phyloP scores from a whole-genome alignment of 2,888 invertebrate genomes.

The Eubasilissa splendida region DNA sequence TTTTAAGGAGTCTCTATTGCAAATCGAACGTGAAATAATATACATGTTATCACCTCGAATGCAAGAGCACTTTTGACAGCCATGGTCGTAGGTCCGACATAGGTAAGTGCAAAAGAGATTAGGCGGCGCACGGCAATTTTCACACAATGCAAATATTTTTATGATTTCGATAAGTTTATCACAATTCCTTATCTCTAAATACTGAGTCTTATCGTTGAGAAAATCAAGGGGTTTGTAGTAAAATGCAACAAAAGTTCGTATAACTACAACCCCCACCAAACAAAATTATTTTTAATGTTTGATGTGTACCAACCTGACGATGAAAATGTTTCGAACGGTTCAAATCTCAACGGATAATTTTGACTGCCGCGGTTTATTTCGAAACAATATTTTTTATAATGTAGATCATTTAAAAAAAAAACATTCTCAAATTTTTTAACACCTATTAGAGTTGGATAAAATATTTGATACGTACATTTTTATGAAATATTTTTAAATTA shows the following conservation, averaged over 20 bases:
- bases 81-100: slow-evolving; percentile 29
- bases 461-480: too few relatives aligned
- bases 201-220: not conserved
- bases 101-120: slow-evolving; percentile 12
- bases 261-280: slow-evolving; percentile 25
- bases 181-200: not conserved
- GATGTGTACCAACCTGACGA: slow-evolving; percentile 25
- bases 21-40: slow-evolving; percentile 27
- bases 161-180: slow-evolving; percentile 16
- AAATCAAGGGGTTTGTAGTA: slow-evolving; percentile 10
- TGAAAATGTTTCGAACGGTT: slow-evolving; percentile 4
- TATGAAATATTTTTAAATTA: too few relatives aligned
- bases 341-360: slow-evolving; percentile 30
- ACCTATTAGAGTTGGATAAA: too few relatives aligned
- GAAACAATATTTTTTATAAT: too few relatives aligned
- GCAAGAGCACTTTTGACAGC: slow-evolving; percentile 44
- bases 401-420: too few relatives aligned
- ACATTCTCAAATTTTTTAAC: too few relatives aligned
- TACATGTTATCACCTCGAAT: slow-evolving; percentile 45
- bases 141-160: slow-evolving; percentile 12
- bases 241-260: slow-evolving; percentile 9
- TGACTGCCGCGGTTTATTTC: too few relatives aligned
- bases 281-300: slow-evolving; percentile 24
- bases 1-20: slow-evolving; percentile 37
- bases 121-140: not conserved